Base-by-base conservation (phyloP, 2,113 vertebrate species). In the Tupaia chinensis region DNA sequence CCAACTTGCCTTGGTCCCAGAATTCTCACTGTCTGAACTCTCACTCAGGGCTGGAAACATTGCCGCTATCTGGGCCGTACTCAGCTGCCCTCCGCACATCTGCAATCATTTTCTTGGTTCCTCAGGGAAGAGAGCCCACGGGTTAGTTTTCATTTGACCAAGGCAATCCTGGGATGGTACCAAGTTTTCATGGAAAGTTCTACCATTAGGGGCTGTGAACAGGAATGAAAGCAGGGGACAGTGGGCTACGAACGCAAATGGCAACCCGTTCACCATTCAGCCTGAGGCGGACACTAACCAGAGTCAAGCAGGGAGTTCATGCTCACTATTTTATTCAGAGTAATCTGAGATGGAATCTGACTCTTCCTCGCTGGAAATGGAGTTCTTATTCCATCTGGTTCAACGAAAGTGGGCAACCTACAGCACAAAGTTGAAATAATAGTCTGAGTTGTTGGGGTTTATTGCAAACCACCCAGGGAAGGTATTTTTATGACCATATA, bases 101-200 rank as follows among this genome's bases (percentile, higher is more conserved):
- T 56, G n/a, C 78, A 80, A 54, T 95, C 25, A 79, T 23, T 90
- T 84, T 53, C 60, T 80, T 61, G 56, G 68, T 85, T 79, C 90
- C 65, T 72, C 29, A 96, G 94, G 76, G 86, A 91, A 76, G 14
- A 76, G 80, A 69, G n/a, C 14, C 66, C 87, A 77, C 70, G 53
- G 34, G 63, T 61, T 72, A 60, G n/a, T 87, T 87, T 66, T 44
- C 56, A 32, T 22, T 72, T 78, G 66, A 83, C 34, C 8, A 13
- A 44, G 23, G 54, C 63, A 14, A 53, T 69, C 29, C 32, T 76
- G 87, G 14, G 58, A 23, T 74, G 17, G 79, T 60, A 34, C 65
- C 74, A 54, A n/a, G n/a, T 54, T 95, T 85, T 68, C 9, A 34
- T 13, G 58, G 29, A 17, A 13, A 19, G 15, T 58, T 87, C 34